Evolutionary conservation across 2,797 vertebrate species (phyloP).

Genomic region (Ispidina lecontei): DNA sequence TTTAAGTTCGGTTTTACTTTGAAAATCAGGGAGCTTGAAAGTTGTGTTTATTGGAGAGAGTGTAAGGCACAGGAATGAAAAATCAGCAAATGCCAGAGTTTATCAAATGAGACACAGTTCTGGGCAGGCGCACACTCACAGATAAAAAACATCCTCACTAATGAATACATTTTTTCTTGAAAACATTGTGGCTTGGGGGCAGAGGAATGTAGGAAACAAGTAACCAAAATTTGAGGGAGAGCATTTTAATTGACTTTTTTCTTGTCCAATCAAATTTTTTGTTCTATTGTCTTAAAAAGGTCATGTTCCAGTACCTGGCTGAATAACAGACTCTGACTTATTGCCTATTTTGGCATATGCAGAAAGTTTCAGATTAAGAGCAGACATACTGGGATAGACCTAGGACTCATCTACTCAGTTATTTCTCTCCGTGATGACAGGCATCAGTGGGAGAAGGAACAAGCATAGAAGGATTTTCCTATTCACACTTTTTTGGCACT

Average conservation of each 20-base stretch:
- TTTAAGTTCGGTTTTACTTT: not conserved
- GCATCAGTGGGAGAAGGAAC: not conserved
- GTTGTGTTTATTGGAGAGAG: not conserved
- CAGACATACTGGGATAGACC: not conserved
- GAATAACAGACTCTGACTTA: not conserved
- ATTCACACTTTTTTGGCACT: not conserved
- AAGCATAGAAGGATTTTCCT: not conserved
- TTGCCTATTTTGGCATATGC: not conserved
- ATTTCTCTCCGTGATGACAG: not conserved
- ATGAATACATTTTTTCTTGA: fast-evolving
- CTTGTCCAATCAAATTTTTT: not conserved
- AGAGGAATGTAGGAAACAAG: not conserved
- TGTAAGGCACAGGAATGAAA: not conserved
- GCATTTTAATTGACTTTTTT: fast-evolving
- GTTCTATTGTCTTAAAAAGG: not conserved
- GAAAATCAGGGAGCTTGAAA: not conserved
- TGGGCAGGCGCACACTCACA: fast-evolving
- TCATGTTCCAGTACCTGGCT: not conserved
- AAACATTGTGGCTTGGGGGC: not conserved
- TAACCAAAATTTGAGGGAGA: not conserved
- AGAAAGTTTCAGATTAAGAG: not conserved
- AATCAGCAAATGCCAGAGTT: not conserved
- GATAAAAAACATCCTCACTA: not conserved
- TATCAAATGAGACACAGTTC: not conserved
- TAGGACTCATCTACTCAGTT: not conserved